Conservation (phyloP, 2,888 invertebrate genomes). For the Dasypolia templi region DNA sequence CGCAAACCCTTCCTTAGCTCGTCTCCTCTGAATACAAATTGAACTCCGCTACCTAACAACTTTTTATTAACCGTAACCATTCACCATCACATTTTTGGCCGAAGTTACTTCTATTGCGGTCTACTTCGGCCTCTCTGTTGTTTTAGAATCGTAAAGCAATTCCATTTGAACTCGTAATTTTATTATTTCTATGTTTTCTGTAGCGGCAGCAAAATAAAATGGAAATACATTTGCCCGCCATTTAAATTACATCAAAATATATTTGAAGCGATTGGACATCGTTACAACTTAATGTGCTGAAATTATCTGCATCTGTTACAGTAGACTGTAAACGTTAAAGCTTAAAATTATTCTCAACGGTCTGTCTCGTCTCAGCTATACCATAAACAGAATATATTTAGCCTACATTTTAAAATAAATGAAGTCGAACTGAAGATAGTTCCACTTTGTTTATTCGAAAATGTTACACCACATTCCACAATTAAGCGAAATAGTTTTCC, state of each 20-base stretch:
- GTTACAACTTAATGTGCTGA: slow-evolving; percentile 39
- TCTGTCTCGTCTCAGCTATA: slow-evolving; percentile 17
- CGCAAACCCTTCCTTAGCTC: slow-evolving; percentile 73
- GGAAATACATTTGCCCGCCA: slow-evolving; percentile 26
- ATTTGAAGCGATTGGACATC: slow-evolving; percentile 34
- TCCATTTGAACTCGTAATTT: slow-evolving; percentile 53
- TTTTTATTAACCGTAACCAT: slow-evolving; percentile 73
- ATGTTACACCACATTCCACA: slow-evolving; percentile 52
- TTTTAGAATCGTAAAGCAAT: slow-evolving; percentile 67
- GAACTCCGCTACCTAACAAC: slow-evolving; percentile 62
- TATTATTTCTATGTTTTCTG: slow-evolving; percentile 53
- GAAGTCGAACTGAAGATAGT: slow-evolving; percentile 33
- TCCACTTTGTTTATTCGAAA: too few species aligned
- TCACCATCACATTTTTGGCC: slow-evolving; percentile 69
- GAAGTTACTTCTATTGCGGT: slow-evolving; percentile 66
- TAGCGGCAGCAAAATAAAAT: slow-evolving; percentile 50
- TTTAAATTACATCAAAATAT: slow-evolving; percentile 43
- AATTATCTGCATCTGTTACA: slow-evolving; percentile 54
- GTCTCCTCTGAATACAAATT: slow-evolving; percentile 78
- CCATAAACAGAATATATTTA: slow-evolving; percentile 22
- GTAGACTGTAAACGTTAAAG: slow-evolving; percentile 35
- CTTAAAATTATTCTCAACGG: slow-evolving; percentile 40
- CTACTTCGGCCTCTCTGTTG: slow-evolving; percentile 57
- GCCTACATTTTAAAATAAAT: slow-evolving; percentile 31
- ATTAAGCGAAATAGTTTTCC: slow-evolving; percentile 60